Percentiles rank a stretch among this genome's conserved stretches.
Evolutionary conservation across 2,888 invertebrate genomes (phyloP).

Genomic region (Ectemnius lituratus): DNA sequence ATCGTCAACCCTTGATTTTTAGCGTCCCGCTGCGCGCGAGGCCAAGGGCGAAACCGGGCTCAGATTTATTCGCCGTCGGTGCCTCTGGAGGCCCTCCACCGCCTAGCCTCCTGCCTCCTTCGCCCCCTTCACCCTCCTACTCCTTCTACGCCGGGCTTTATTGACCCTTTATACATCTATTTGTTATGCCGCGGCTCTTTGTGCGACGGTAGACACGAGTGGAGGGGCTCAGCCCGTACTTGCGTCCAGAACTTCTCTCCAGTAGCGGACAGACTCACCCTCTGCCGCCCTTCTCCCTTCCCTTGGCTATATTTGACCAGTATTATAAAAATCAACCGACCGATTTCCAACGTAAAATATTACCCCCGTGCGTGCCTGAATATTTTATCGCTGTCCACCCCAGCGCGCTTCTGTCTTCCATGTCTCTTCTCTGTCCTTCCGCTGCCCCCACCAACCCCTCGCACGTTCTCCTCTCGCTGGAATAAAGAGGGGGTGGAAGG

Average conservation of each 20-base stretch:
- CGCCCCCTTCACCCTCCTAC: conserved; percentile 49
- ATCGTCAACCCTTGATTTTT: conserved; percentile 72
- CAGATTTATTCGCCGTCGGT: conserved; percentile 75
- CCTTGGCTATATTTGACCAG: conserved; percentile 78
- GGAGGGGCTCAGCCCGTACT: conserved; percentile 54
- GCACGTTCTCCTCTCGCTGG: conserved; percentile 41
- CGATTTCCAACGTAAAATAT: conserved; percentile 78
- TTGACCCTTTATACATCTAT: conserved; percentile 78
- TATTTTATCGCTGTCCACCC: conserved; percentile 77
- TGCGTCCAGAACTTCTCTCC: conserved; percentile 6
- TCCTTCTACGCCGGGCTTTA: conserved; percentile 72
- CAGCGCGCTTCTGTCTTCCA: conserved; percentile 28
- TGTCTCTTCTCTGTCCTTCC: not conserved
- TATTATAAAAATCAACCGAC: conserved; percentile 79
- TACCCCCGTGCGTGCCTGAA: conserved; percentile 75
- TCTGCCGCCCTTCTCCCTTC: conserved; percentile 57
- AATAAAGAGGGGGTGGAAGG: conserved; percentile 42
- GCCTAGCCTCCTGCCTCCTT: conserved; percentile 41
- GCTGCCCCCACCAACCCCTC: conserved; percentile 13
- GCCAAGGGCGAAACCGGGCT: conserved; percentile 68
- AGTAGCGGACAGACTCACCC: not conserved
- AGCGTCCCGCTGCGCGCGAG: conserved; percentile 65
- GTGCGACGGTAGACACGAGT: conserved; percentile 71
- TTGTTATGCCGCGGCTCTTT: conserved; percentile 77
- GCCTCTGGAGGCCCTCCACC: conserved; percentile 72